Percentiles rank a stretch among this genome's conserved stretches.
phyloP scores from a whole-genome alignment of 2,888 invertebrate genomes.

The Metalampra italica region DNA sequence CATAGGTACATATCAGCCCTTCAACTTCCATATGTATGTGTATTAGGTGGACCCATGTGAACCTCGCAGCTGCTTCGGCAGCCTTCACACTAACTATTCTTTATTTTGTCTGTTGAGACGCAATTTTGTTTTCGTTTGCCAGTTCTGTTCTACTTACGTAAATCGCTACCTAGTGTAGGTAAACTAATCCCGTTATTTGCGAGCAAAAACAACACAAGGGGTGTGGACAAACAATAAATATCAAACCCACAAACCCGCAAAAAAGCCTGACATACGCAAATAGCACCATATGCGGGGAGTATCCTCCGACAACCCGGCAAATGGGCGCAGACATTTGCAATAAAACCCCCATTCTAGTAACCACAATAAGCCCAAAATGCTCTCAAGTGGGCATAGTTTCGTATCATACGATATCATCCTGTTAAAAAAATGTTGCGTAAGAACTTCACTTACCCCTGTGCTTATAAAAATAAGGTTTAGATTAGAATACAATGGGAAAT shows the following conservation, averaged over 20 bases:
- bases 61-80: too few relatives aligned
- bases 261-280: slow-evolving; percentile 38
- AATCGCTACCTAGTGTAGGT: background rate
- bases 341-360: slow-evolving; percentile 49
- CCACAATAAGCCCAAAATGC: slow-evolving; percentile 38
- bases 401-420: slow-evolving; percentile 4
- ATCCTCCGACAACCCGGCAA: slow-evolving; percentile 50
- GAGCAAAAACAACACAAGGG: background rate
- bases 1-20: too few relatives aligned
- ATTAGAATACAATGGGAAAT: background rate
- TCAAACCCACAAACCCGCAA: slow-evolving; percentile 23
- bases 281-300: slow-evolving; percentile 50
- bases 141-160: too few relatives aligned
- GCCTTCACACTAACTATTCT: too few relatives aligned
- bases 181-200: too few relatives aligned
- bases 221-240: slow-evolving; percentile 13
- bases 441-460: background rate
- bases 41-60: too few relatives aligned
- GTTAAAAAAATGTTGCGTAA: background rate
- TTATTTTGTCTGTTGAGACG: too few relatives aligned
- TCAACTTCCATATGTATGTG: too few relatives aligned
- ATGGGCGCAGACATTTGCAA: slow-evolving; percentile 56
- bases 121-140: too few relatives aligned
- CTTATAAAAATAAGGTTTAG: background rate
- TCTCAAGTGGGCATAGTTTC: slow-evolving; percentile 22